Percentiles rank a stretch among this genome's conserved stretches.
Conservation (phyloP, 2,888 invertebrate species). For the Drosophila multiciliata region DNA sequence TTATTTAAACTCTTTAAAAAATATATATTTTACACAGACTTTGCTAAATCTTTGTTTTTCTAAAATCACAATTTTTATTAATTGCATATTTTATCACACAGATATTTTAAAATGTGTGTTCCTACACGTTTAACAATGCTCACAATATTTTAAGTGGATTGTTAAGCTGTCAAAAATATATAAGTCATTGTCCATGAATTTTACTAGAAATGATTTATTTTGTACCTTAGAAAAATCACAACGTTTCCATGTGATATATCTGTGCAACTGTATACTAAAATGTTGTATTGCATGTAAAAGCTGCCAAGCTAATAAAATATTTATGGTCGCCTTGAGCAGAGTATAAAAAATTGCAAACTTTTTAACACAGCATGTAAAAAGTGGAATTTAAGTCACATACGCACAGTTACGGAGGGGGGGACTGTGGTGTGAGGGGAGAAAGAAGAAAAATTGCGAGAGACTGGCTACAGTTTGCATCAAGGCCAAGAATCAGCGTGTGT, state of each 20-base stretch:
- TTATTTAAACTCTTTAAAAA: neutral
- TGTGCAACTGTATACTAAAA: neutral
- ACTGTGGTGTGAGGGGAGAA: neutral
- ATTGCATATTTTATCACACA: neutral
- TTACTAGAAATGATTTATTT: neutral
- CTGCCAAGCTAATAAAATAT: constrained; percentile 15
- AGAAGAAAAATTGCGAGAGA: constrained; percentile 34
- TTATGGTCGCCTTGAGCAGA: constrained; percentile 8
- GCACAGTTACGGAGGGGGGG: constrained; percentile 11
- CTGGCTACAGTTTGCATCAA: constrained; percentile 67
- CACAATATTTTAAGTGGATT: neutral
- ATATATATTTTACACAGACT: neutral
- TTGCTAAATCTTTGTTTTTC: neutral
- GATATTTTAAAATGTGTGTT: neutral
- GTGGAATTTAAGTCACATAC: constrained; percentile 67
- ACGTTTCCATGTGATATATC: neutral
- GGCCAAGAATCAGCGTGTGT: constrained; percentile 56
- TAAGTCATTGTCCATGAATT: neutral
- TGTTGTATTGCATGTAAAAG: neutral
- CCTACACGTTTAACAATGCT: neutral
- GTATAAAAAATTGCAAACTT: constrained; percentile 52
- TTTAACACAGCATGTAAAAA: constrained; percentile 57
- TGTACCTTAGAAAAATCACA: neutral
- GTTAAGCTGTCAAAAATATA: neutral
- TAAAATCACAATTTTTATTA: neutral